phyloP scores from a whole-genome alignment of 2,888 invertebrate species.

The Morpho deidamia region DNA sequence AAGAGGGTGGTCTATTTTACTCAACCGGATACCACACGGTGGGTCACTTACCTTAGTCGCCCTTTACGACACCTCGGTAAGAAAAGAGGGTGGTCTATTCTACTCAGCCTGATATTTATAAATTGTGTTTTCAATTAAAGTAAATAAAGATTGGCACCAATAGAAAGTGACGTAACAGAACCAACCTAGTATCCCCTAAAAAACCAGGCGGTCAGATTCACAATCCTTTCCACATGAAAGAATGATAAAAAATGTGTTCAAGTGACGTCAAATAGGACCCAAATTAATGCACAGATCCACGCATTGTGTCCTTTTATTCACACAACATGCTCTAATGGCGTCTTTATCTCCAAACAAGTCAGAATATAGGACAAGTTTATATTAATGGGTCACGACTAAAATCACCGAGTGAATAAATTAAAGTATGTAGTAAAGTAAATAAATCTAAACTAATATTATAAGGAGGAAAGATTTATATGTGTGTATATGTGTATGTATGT shows the following conservation, averaged over 20 bases:
- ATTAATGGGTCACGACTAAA: slow-evolving; percentile 22
- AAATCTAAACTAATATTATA: no score
- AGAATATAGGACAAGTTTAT: slow-evolving; percentile 23
- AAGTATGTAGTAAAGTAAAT: no score
- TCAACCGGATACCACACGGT: no score
- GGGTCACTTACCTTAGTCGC: no score
- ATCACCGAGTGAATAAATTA: background rate
- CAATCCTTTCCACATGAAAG: slow-evolving; percentile 45
- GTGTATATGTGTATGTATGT: no score
- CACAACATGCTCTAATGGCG: slow-evolving; percentile 3
- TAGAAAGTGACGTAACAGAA: background rate
- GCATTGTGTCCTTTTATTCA: slow-evolving; percentile 30
- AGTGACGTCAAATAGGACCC: slow-evolving; percentile 31
- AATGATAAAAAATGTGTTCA: slow-evolving; percentile 36
- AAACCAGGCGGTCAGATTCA: slow-evolving; percentile 29
- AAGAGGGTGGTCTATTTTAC: no score
- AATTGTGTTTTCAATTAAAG: background rate
- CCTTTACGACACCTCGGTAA: no score
- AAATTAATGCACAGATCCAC: slow-evolving; percentile 39
- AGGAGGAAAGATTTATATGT: no score
- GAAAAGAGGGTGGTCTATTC: no score
- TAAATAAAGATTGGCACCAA: background rate
- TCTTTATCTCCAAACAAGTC: slow-evolving; percentile 8
- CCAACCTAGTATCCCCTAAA: slow-evolving; percentile 6
- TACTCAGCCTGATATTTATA: no score